These are phyloP conservation scores for Laterallus jamaicensis DNA, from an alignment of 2,113 vertebrate species.

Conservation along the genomic window DNA sequence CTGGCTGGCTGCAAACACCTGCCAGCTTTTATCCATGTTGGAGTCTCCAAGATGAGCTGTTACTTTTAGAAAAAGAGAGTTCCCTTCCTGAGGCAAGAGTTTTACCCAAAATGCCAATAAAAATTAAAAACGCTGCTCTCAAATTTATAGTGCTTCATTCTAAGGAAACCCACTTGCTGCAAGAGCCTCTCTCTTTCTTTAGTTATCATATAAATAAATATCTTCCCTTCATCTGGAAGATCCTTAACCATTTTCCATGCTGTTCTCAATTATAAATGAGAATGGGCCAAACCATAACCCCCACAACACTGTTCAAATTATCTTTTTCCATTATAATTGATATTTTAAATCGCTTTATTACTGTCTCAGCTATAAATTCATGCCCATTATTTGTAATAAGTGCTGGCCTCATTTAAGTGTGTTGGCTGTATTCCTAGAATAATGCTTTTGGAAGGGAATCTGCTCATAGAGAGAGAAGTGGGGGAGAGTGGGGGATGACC, in stretches of 20 bases:
- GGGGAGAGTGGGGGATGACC: neutral
- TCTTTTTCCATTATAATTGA: slow-evolving; percentile 49
- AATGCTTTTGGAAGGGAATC: slow-evolving; percentile 37
- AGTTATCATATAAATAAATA: neutral
- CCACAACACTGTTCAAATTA: neutral
- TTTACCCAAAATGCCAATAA: neutral
- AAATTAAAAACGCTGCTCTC: neutral
- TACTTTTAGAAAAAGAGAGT: neutral
- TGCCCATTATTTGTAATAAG: slow-evolving; percentile 53
- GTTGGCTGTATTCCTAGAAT: slow-evolving; percentile 55
- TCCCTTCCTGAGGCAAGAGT: neutral
- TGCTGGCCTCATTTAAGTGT: slow-evolving; percentile 22
- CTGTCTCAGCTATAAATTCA: slow-evolving; percentile 37
- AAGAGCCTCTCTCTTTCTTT: neutral
- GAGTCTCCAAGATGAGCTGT: neutral
- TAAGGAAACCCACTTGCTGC: neutral
- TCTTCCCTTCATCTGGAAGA: slow-evolving; percentile 8
- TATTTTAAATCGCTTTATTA: slow-evolving; percentile 50
- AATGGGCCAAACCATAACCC: neutral
- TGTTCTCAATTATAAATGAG: slow-evolving; percentile 42
- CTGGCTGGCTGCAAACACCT: neutral
- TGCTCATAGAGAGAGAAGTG: neutral
- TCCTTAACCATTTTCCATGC: neutral
- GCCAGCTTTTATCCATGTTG: neutral
- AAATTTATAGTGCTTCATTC: neutral